Evolutionary conservation across 2,888 invertebrate genomes (phyloP).

Genomic region (Panzeria rudis): DNA sequence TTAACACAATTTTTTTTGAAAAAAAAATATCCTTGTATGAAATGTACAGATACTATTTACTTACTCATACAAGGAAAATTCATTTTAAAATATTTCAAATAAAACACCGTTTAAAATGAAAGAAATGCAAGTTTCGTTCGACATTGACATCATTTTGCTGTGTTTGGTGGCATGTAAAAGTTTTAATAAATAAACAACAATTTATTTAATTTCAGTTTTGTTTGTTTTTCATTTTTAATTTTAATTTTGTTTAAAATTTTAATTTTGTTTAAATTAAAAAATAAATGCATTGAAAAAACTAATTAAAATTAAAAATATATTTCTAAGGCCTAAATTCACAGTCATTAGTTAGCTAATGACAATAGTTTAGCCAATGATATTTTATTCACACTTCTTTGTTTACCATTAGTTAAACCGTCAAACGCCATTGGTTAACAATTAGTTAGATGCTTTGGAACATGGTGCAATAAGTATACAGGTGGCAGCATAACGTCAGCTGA

Average conservation of each 20-base stretch:
- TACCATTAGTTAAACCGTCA: too few species aligned
- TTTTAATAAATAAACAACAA: constrained; percentile 3
- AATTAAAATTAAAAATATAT: too few species aligned
- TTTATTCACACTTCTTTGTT: too few species aligned
- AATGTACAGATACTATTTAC: neutral
- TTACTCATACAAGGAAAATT: neutral
- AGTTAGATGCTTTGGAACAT: too few species aligned
- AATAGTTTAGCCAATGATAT: too few species aligned
- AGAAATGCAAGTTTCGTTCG: constrained; percentile 32
- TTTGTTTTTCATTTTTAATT: neutral
- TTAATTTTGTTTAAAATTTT: neutral
- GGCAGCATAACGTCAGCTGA: too few species aligned
- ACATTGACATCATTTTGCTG: constrained; percentile 56
- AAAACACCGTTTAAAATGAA: neutral
- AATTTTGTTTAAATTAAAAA: neutral
- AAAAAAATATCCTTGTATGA: neutral
- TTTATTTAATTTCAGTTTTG: constrained; percentile 28
- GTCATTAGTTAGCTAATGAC: too few species aligned
- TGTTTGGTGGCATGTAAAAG: constrained; percentile 32
- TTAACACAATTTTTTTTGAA: neutral
- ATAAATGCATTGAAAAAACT: neutral
- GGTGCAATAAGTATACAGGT: too few species aligned
- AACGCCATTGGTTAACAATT: too few species aligned
- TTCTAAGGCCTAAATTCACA: too few species aligned
- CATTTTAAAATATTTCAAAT: neutral